Base-by-base conservation (phyloP, 2,797 vertebrate species). In the Anniella stebbinsi region DNA sequence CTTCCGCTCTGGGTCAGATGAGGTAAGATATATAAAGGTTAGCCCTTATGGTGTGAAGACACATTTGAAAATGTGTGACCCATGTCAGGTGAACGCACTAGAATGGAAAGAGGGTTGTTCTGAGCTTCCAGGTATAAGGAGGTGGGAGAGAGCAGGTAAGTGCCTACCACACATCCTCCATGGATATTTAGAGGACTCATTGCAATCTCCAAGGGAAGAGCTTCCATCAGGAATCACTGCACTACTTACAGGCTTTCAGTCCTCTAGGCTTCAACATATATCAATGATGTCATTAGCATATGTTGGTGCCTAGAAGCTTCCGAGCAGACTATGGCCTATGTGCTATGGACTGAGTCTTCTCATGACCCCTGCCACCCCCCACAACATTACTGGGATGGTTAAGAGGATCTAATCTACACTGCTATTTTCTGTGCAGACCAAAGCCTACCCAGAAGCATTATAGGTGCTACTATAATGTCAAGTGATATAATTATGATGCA, bases 1-100 rank as follows among this genome's bases (percentile, higher is more conserved):
- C 95, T 99, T 99, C 97, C 98, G 98, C 94, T 98, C 98, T 0
- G 98, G 99, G 54, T 98, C 99, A 1, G 99, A 99, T 9, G 99
- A 99, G 99, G 99, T 99, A 95, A 97, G 95, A 2, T 45, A 57
- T 4, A 66, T 2, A 23, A 48, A 63, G 23, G 80, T 69, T 54
- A 66, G 45, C 30, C 30, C 10, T 88, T 57, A 48, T 12, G 60
- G 23, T 78, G 41, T 84, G 45, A 77, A 67, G 57, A 84, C 41
- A 28, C 3, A 69, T n/a, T 69, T 33, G 13, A 81, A 51, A 84
- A 25, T 28, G 41, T 57, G 18, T 54, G 45, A n/a, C 28, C 45
- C 72, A 36, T 28, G 23, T 30, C 15, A 33, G 21, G 41, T 69
- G 45, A 76, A 69, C 38, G 36, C n/a, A 66, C 4, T 80, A 38